phyloP scores from a whole-genome alignment of 1,140 invertebrate genomes.

The Drosophila fuyamai region DNA sequence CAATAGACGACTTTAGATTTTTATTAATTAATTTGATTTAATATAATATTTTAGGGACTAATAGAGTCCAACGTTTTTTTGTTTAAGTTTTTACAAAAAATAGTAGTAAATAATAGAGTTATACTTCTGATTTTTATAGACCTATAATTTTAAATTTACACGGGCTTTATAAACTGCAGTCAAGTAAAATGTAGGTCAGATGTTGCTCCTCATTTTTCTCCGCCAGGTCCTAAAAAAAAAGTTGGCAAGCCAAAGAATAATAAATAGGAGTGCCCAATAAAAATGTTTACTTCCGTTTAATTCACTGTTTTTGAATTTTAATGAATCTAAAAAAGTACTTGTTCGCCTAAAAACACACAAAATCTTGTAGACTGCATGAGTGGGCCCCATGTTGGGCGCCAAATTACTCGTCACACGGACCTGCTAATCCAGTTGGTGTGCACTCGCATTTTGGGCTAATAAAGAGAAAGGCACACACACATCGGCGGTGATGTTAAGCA shows the following conservation, averaged over 20 bases:
- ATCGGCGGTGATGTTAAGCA: slow-evolving; percentile 17
- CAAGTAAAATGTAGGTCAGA: not conserved
- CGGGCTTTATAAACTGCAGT: not conserved
- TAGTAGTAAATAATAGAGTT: no score
- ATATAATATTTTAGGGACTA: not conserved
- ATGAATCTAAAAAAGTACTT: not conserved
- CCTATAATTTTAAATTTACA: not conserved
- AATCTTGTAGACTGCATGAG: not conserved
- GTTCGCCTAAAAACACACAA: not conserved
- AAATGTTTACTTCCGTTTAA: not conserved
- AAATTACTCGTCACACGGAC: not conserved
- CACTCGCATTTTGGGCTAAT: slow-evolving; percentile 51
- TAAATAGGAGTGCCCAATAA: not conserved
- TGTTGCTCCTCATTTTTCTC: not conserved
- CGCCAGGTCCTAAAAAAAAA: not conserved
- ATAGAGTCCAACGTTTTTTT: not conserved
- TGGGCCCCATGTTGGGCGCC: slow-evolving; percentile 17
- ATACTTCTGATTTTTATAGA: no score
- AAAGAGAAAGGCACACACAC: slow-evolving; percentile 35
- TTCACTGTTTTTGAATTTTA: not conserved
- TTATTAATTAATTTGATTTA: not conserved
- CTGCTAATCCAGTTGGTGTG: slow-evolving; percentile 16
- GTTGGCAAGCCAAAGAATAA: not conserved
- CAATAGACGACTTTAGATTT: not conserved
- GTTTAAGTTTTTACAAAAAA: no score